Percentiles rank a stretch among this genome's conserved stretches.
Conservation (phyloP, 2,888 invertebrate species). For the Aspidiotus destructor region DNA sequence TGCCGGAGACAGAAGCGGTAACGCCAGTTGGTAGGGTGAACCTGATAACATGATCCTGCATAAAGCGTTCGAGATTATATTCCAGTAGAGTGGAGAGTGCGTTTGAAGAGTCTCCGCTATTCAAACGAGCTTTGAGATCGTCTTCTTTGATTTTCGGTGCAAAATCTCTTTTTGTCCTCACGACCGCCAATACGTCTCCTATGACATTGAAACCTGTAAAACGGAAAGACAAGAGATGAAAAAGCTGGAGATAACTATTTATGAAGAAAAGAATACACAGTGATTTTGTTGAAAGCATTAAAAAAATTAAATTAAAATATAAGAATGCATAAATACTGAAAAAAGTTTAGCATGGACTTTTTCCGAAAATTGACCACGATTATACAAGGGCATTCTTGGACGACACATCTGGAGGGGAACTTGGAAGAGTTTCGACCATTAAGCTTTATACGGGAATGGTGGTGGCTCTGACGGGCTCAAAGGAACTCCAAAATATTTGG, state of each 20-base stretch:
- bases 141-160: slow-evolving; percentile 36
- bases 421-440: no score
- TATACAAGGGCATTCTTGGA: no score
- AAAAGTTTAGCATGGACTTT: no score
- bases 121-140: slow-evolving; percentile 35
- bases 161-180: slow-evolving; percentile 36
- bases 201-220: slow-evolving; percentile 36
- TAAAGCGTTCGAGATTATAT: slow-evolving; percentile 49
- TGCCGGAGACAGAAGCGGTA: slow-evolving; percentile 37
- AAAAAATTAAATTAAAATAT: background rate
- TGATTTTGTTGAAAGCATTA: background rate
- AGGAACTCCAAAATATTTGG: no score
- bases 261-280: background rate
- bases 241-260: background rate
- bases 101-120: slow-evolving; percentile 37
- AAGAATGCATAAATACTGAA: background rate
- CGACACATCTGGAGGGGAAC: no score
- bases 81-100: slow-evolving; percentile 42
- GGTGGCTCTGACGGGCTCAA: no score
- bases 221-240: background rate
- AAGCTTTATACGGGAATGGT: no score
- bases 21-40: slow-evolving; percentile 39
- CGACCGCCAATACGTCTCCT: slow-evolving; percentile 37
- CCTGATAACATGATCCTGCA: slow-evolving; percentile 48
- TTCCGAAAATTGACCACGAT: no score